Evolutionary conservation across 2,797 vertebrate genomes (phyloP).

Genomic region (Rhabdophis nuchalis): DNA sequence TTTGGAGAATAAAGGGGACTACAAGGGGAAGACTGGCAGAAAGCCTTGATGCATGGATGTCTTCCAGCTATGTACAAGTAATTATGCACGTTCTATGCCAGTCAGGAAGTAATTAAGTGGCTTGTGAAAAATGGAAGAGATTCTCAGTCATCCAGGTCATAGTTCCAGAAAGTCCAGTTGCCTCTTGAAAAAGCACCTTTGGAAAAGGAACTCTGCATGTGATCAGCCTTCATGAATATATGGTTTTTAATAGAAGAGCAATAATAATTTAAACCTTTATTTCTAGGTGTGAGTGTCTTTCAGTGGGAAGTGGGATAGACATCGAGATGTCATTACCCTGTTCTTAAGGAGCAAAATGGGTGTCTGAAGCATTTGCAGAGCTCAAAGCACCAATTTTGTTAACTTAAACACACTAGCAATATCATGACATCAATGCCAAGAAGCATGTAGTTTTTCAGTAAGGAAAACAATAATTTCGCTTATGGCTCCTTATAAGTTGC

Average conservation of each 20-base stretch:
- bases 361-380: background rate
- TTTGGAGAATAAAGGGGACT: background rate
- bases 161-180: background rate
- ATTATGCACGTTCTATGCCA: background rate
- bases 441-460: background rate
- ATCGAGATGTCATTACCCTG: background rate
- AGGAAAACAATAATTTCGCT: background rate
- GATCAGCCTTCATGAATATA: background rate
- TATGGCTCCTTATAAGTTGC: background rate
- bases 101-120: background rate
- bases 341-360: background rate
- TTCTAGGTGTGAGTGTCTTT: background rate
- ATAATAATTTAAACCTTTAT: background rate
- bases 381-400: background rate
- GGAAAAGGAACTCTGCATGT: slow-evolving; percentile 5
- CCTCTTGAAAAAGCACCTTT: background rate
- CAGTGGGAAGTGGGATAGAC: background rate
- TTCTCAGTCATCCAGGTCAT: background rate
- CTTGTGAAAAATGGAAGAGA: slow-evolving; percentile 44
- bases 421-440: background rate
- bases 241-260: background rate
- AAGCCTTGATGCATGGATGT: background rate
- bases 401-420: background rate
- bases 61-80: background rate
- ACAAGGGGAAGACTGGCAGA: background rate